Conservation (phyloP, 2,888 invertebrate species). For the Hypomecis punctinalis region DNA sequence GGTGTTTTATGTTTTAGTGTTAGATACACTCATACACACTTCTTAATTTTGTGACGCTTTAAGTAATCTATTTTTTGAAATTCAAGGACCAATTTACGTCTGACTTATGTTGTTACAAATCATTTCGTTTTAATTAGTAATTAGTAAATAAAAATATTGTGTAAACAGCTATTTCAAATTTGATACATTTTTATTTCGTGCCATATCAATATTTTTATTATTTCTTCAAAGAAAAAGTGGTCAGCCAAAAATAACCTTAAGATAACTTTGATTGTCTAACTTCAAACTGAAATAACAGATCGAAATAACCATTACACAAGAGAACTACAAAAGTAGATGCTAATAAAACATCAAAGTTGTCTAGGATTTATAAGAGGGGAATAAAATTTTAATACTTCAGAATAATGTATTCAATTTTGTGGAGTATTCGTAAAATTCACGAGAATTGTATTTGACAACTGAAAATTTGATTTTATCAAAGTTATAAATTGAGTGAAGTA, state of each 20-base stretch:
- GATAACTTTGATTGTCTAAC: slow-evolving; percentile 4
- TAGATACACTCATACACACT: too few relatives aligned
- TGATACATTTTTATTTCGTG: too few relatives aligned
- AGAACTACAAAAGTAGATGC: slow-evolving; percentile 24
- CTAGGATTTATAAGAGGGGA: slow-evolving; percentile 26
- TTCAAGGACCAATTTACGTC: too few relatives aligned
- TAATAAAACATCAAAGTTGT: slow-evolving; percentile 29
- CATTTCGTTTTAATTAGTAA: too few relatives aligned
- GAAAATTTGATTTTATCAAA: slow-evolving; percentile 7
- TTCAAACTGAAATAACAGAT: background rate
- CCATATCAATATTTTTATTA: too few relatives aligned
- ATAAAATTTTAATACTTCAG: slow-evolving; percentile 29
- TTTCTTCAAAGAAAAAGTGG: too few relatives aligned
- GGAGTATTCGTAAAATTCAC: slow-evolving; percentile 2
- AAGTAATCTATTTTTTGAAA: too few relatives aligned
- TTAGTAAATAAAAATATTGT: too few relatives aligned
- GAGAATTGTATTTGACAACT: slow-evolving; percentile 12
- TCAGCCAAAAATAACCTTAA: background rate
- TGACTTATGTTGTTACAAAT: too few relatives aligned
- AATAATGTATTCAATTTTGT: slow-evolving; percentile 6
- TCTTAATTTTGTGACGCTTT: too few relatives aligned
- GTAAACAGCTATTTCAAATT: too few relatives aligned
- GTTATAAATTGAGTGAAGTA: slow-evolving; percentile 1
- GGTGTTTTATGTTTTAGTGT: too few relatives aligned
- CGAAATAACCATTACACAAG: slow-evolving; percentile 24